Base-by-base conservation (phyloP, 2,113 vertebrate species). In the Lasiurus cinereus region DNA sequence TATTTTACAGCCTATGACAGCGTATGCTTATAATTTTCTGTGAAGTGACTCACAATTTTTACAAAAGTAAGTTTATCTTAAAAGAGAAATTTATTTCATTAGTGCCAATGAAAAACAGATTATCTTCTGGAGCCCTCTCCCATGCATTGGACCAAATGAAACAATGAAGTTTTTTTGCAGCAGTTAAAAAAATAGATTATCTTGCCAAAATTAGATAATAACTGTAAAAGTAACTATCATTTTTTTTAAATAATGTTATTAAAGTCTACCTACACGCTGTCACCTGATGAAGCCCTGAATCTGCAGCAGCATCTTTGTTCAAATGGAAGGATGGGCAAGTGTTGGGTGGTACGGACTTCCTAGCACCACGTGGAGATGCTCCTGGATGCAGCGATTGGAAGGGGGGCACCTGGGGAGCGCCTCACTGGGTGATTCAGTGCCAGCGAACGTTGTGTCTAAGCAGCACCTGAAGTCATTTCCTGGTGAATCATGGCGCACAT, bases 31-130 rank as follows among this genome's bases (percentile, higher is more conserved):
- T 19, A 29, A 80, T 89, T 86, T 94, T 92, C 85, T 89, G n/a
- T 50, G 39, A 92, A 83, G 46, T 43, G 77, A 93, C 48, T 95
- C 46, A 48, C n/a, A 50, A 24, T 72, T 83, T 96, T 92, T 83
- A 85, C n/a, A 36, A 76, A 91, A 92, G 48, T 39, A 43, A 66
- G 10, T 50, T 86, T 70, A 50, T 88, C 74, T 73, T 91, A 48
- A 93, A 64, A 89, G 52, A 36, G 59, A 90, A 56, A 76, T 82
- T 43, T 31, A 94, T 62, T 79, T 76, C 91, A 91, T 69, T 69
- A 24, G 11, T 22, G 4, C 78, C 62, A 72, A 77, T 77, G 50
- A 84, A 76, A 95, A 86, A 64, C 21, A 39, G 39, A 39, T 39
- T 39, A 39, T 39, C 39, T 39, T 39, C 39, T 39, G 39, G 39